phyloP scores from a whole-genome alignment of 2,797 vertebrate species.

The Coregonus suidteri region DNA sequence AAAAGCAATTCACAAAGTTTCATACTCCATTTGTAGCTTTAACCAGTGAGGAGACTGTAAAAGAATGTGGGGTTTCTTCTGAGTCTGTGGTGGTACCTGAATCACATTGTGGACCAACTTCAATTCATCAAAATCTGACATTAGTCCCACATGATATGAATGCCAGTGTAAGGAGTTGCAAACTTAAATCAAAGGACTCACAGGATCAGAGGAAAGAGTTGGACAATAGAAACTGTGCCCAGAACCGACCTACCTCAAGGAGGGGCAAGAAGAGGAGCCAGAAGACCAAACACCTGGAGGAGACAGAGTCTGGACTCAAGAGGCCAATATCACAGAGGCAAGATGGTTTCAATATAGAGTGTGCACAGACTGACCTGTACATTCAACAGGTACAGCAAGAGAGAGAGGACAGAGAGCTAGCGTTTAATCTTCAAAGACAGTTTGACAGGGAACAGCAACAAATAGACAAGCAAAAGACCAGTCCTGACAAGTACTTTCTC shows the following conservation, averaged over 20 bases:
- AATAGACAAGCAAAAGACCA: slow-evolving; percentile 68
- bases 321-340: slow-evolving; percentile 61
- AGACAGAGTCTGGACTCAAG: slow-evolving; percentile 71
- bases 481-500: slow-evolving; percentile 84
- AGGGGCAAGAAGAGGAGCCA: slow-evolving; percentile 85
- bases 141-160: slow-evolving; percentile 51
- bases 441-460: slow-evolving; percentile 84
- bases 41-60: slow-evolving; percentile 27
- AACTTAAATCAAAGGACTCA: slow-evolving; percentile 51
- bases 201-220: slow-evolving; percentile 70
- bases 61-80: slow-evolving; percentile 39
- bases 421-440: slow-evolving; percentile 84
- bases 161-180: slow-evolving; percentile 50
- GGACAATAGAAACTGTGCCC: slow-evolving; percentile 63
- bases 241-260: slow-evolving; percentile 73
- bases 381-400: slow-evolving; percentile 77
- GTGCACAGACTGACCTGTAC: slow-evolving; percentile 40
- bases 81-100: slow-evolving; percentile 26
- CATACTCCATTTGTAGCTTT: slow-evolving; percentile 54
- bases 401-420: slow-evolving; percentile 82
- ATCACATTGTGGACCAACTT: slow-evolving; percentile 30
- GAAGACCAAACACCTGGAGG: slow-evolving; percentile 91
- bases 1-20: slow-evolving; percentile 52
- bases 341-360: slow-evolving; percentile 46
- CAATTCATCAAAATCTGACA: slow-evolving; percentile 44